A percentile compares a stretch with the other conserved stretches of the same genome.
These are phyloP conservation scores for Euthynnus affinis DNA, from an alignment of 2,797 vertebrate genomes.

Conservation along the genomic window DNA sequence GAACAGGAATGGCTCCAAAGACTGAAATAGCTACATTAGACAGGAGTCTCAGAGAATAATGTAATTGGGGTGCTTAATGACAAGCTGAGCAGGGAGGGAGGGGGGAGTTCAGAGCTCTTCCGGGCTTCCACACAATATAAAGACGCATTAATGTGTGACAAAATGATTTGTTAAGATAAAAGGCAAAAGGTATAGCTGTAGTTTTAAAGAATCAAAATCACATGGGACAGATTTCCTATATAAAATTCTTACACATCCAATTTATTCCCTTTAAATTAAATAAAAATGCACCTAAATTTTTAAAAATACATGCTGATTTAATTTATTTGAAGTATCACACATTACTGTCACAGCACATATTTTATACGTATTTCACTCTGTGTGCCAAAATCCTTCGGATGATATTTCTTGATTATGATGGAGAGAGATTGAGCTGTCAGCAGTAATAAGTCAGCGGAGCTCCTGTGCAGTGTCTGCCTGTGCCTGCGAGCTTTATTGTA, in stretches of 20 bases:
- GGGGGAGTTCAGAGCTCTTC: slow-evolving; percentile 48
- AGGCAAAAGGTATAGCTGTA: neutral
- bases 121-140: slow-evolving; percentile 53
- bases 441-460: slow-evolving; percentile 64
- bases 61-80: slow-evolving; percentile 68
- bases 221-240: neutral
- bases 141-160: slow-evolving; percentile 42
- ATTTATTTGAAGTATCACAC: neutral
- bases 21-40: slow-evolving; percentile 76
- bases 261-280: neutral
- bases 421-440: slow-evolving; percentile 74
- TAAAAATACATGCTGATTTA: slow-evolving; percentile 12
- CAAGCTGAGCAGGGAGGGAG: slow-evolving; percentile 36
- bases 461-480: slow-evolving; percentile 51
- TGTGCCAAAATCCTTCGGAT: slow-evolving; percentile 34
- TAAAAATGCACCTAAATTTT: neutral
- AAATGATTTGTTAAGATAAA: slow-evolving; percentile 41
- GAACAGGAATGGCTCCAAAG: slow-evolving; percentile 63
- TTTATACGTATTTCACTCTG: slow-evolving; percentile 21
- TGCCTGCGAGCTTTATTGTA: slow-evolving; percentile 47
- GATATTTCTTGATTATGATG: slow-evolving; percentile 66
- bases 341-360: neutral
- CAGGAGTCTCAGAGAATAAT: slow-evolving; percentile 70
- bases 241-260: neutral
- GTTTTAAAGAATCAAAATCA: slow-evolving; percentile 6